phyloP scores from a whole-genome alignment of 2,888 invertebrate genomes.

The Standfussiana lucernea region DNA sequence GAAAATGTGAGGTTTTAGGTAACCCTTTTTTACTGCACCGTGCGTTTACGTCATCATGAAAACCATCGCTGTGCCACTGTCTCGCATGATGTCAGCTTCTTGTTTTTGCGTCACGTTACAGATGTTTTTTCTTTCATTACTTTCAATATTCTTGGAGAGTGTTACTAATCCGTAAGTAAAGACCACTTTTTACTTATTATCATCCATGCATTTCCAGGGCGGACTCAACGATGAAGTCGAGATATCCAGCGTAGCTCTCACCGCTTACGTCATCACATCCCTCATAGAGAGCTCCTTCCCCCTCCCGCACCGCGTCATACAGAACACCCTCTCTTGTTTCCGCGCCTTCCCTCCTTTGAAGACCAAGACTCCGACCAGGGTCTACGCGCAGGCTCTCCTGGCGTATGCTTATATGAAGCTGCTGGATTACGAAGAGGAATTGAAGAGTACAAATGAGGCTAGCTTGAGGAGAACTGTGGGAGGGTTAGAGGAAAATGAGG shows the following conservation, averaged over 20 bases:
- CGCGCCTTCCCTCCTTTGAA: slow-evolving; percentile 84
- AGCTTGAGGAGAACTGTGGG: slow-evolving; percentile 66
- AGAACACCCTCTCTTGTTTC: slow-evolving; percentile 91
- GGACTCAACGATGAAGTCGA: slow-evolving; percentile 88
- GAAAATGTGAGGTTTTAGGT: not conserved
- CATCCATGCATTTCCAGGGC: slow-evolving; percentile 80
- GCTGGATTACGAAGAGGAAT: slow-evolving; percentile 78
- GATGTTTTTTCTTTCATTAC: not conserved
- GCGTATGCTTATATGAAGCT: slow-evolving; percentile 81
- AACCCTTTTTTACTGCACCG: not conserved
- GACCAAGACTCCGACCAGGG: slow-evolving; percentile 73
- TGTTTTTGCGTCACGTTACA: not conserved
- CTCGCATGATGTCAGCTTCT: not conserved
- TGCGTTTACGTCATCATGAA: not conserved
- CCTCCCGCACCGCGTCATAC: slow-evolving; percentile 85
- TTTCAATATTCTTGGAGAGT: not conserved
- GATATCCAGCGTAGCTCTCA: slow-evolving; percentile 91
- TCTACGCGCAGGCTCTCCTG: slow-evolving; percentile 81
- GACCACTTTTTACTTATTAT: not conserved
- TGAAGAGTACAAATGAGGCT: slow-evolving; percentile 76
- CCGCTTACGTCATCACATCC: slow-evolving; percentile 93
- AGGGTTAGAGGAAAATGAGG: slow-evolving; percentile 78
- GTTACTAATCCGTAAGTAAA: not conserved
- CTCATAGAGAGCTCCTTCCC: slow-evolving; percentile 91
- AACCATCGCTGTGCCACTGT: not conserved